These are phyloP conservation scores for Hermetia illucens DNA, from an alignment of 1,140 invertebrate species.

Conservation along the genomic window DNA sequence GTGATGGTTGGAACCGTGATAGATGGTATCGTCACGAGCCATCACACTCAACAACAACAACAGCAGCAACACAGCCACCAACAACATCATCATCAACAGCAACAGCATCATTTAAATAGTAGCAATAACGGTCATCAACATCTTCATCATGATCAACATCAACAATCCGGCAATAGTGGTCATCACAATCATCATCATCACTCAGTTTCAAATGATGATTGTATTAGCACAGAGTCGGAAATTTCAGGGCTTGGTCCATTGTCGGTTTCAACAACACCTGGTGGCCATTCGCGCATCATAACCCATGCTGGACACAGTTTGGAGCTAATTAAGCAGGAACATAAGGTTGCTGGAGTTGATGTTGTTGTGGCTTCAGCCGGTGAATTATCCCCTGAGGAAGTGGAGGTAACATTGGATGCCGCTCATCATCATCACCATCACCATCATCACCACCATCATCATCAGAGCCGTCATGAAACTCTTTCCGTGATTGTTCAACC, in stretches of 20 bases:
- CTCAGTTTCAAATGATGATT: conserved; percentile 10
- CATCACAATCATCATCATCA: conserved; percentile 23
- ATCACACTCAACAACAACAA: conserved; percentile 11
- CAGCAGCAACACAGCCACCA: conserved; percentile 10
- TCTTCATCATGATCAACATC: conserved; percentile 17
- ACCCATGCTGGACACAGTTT: conserved; percentile 19
- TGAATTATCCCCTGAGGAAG: conserved; percentile 17
- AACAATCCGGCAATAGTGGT: conserved; percentile 11
- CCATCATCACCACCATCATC: conserved; percentile 22
- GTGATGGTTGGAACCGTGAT: conserved; percentile 34
- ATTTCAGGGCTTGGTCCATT: conserved; percentile 13
- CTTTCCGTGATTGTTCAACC: conserved; percentile 54
- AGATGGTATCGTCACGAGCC: conserved; percentile 28
- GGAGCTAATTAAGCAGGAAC: conserved; percentile 14
- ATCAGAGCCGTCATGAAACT: conserved; percentile 22
- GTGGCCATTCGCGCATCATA: conserved; percentile 14
- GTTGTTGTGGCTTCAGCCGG: conserved; percentile 13
- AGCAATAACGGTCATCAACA: too few relatives aligned
- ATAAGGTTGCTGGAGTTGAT: conserved; percentile 11
- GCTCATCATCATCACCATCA: conserved; percentile 9
- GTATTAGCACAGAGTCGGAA: conserved; percentile 12
- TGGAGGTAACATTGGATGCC: conserved; percentile 15
- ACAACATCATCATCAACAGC: conserved; percentile 4
- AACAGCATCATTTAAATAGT: conserved; percentile 11
- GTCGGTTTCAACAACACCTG: conserved; percentile 5